These are phyloP conservation scores for Phaethon lepturus DNA, from an alignment of 2,113 vertebrate species.

Conservation along the genomic window DNA sequence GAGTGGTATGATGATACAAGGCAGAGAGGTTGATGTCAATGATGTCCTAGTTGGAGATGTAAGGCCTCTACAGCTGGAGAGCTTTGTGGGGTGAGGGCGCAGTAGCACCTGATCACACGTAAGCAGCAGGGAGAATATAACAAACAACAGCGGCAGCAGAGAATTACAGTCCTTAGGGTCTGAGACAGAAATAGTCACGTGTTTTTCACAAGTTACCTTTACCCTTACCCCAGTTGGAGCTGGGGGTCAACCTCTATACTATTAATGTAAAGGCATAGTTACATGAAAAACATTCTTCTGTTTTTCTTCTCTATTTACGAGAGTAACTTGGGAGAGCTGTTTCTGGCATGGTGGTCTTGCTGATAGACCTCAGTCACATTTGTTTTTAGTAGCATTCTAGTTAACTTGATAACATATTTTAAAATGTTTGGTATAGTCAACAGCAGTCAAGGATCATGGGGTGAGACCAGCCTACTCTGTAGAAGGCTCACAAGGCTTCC, in stretches of 20 bases:
- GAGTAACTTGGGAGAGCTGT: neutral
- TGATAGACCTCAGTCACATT: neutral
- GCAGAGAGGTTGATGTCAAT: neutral
- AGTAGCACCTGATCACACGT: neutral
- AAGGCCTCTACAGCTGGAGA: neutral
- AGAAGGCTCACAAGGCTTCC: neutral
- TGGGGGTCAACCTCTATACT: neutral
- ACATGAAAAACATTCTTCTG: neutral
- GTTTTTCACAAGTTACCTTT: neutral
- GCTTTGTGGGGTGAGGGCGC: neutral
- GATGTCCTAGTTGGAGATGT: neutral
- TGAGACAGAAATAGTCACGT: neutral
- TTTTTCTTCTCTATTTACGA: neutral
- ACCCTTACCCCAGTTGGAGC: neutral
- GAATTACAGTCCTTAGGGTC: neutral
- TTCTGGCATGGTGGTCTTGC: neutral
- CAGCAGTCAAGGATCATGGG: neutral
- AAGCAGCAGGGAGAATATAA: neutral
- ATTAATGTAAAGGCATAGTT: neutral
- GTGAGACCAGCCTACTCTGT: neutral
- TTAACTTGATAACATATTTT: neutral
- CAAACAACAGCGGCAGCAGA: accelerated
- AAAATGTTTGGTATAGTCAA: neutral
- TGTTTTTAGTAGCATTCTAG: neutral
- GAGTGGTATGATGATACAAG: neutral